Evolutionary conservation across 2,113 vertebrate species (phyloP).

Genomic region (Brachirus orientalis): DNA sequence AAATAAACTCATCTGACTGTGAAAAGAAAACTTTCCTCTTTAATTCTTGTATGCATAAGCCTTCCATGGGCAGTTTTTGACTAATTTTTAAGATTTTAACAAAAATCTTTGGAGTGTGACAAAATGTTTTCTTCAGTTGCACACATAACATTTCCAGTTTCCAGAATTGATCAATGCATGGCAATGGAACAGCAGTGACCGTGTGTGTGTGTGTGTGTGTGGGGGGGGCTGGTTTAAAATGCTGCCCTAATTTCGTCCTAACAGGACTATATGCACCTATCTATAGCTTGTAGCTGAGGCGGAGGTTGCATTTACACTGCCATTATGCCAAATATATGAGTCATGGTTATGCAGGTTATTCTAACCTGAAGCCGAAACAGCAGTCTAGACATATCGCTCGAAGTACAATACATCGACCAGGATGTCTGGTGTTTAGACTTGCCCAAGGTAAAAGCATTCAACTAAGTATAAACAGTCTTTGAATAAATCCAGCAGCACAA

Average conservation of each 20-base stretch:
- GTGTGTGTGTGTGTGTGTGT: too few relatives aligned
- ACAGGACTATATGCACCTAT: constrained; percentile 16
- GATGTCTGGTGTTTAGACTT: constrained; percentile 63
- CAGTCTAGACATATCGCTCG: constrained; percentile 66
- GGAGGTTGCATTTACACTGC: constrained; percentile 23
- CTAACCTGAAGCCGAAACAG: constrained; percentile 44
- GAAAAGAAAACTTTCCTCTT: neutral
- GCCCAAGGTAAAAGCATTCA: constrained; percentile 42
- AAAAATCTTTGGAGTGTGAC: too few relatives aligned
- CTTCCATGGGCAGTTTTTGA: neutral
- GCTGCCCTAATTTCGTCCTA: constrained; percentile 19
- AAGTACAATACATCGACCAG: constrained; percentile 60
- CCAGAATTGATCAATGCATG: too few relatives aligned
- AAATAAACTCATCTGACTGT: neutral
- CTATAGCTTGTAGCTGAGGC: constrained; percentile 29
- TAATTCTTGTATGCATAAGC: neutral
- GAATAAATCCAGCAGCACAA: constrained; percentile 38
- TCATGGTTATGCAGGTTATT: constrained; percentile 32
- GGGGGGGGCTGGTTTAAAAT: too few relatives aligned
- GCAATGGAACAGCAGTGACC: too few relatives aligned
- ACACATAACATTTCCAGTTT: too few relatives aligned
- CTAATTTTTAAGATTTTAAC: too few relatives aligned
- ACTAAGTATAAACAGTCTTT: constrained; percentile 46
- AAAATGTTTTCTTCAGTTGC: too few relatives aligned
- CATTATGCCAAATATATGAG: constrained; percentile 32